Evolutionary conservation across 2,113 vertebrate genomes (phyloP).

Genomic region (Chloropsis hardwickii): DNA sequence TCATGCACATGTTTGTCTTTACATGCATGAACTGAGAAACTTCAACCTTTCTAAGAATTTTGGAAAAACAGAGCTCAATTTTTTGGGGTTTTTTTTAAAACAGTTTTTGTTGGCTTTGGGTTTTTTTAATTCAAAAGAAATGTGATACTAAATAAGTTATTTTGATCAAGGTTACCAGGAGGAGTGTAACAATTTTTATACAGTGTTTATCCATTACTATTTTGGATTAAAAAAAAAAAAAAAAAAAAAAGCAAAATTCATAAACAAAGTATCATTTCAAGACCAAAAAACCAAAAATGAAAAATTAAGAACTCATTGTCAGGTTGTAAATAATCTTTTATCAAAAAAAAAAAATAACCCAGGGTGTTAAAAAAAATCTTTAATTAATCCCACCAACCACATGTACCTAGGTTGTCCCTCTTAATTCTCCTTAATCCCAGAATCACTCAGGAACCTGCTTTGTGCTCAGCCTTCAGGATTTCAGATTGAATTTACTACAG

Average conservation of each 20-base stretch:
- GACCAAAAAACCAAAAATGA: background rate
- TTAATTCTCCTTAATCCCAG: background rate
- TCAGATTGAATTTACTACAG: background rate
- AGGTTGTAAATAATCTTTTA: background rate
- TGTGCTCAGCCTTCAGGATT: background rate
- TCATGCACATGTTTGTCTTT: background rate
- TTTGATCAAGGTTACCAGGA: background rate
- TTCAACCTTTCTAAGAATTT: background rate
- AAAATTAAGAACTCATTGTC: background rate
- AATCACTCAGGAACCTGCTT: background rate
- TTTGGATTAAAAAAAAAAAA: background rate
- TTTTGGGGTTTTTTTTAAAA: background rate
- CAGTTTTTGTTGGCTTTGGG: rapidly evolving
- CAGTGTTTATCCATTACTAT: background rate
- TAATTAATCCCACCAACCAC: background rate
- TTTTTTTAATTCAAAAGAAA: background rate
- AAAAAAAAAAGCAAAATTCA: too few species aligned
- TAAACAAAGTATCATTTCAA: background rate
- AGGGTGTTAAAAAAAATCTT: background rate
- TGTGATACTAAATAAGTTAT: background rate
- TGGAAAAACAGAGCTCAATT: background rate
- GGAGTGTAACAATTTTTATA: background rate
- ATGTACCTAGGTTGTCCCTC: background rate
- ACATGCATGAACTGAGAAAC: background rate
- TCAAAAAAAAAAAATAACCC: background rate